Percentiles rank a stretch among this genome's conserved stretches.
Evolutionary conservation across 2,888 invertebrate species (phyloP).

Genomic region (Zaprionus obscuricornis): DNA sequence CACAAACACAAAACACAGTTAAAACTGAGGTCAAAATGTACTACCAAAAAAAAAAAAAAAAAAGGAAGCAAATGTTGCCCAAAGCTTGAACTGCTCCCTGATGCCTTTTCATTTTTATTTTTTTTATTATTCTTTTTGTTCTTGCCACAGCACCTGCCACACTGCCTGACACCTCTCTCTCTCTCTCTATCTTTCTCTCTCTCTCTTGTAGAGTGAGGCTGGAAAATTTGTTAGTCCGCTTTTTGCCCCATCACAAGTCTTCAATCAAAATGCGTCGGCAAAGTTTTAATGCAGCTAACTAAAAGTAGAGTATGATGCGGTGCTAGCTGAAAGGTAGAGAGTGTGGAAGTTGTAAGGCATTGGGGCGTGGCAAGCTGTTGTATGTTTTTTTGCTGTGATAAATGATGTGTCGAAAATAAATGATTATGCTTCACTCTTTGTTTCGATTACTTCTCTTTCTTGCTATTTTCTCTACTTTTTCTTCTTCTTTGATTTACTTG

Average conservation of each 20-base stretch:
- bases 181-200: too few species aligned
- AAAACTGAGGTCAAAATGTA: slow-evolving; percentile 34
- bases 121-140: not conserved
- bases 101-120: slow-evolving; percentile 11
- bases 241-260: slow-evolving; percentile 47
- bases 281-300: slow-evolving; percentile 64
- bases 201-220: too few species aligned
- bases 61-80: slow-evolving; percentile 1
- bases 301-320: not conserved
- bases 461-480: slow-evolving; percentile 20
- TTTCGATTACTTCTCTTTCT: slow-evolving; percentile 12
- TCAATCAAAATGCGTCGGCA: slow-evolving; percentile 76
- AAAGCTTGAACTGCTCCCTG: slow-evolving; percentile 14
- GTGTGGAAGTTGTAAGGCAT: not conserved
- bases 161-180: too few species aligned
- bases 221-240: too few species aligned
- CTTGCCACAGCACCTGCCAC: too few species aligned
- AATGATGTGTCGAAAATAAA: slow-evolving; percentile 79
- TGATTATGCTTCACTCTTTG: slow-evolving; percentile 59
- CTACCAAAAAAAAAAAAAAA: too few species aligned
- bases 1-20: slow-evolving; percentile 38
- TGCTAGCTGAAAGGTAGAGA: not conserved
- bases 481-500: slow-evolving; percentile 18
- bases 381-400: slow-evolving; percentile 50
- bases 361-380: slow-evolving; percentile 48